Evolutionary conservation across 1,140 invertebrate genomes (phyloP).

Genomic region (Bombus fervidus): DNA sequence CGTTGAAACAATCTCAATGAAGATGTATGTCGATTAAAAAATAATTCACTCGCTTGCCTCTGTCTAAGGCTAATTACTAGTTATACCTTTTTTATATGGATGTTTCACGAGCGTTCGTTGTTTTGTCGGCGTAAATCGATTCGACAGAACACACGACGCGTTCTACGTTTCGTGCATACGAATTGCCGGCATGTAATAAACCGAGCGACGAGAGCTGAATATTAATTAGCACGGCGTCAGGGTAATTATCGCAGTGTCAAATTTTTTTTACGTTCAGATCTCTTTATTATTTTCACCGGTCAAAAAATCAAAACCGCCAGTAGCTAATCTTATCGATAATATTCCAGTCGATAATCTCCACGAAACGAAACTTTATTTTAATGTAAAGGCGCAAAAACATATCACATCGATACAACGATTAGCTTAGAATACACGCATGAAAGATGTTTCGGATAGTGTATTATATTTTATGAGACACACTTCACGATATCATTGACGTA

Average conservation of each 20-base stretch:
- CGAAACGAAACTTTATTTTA: neutral
- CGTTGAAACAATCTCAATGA: neutral
- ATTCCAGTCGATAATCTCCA: neutral
- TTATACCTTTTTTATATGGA: neutral
- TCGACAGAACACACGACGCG: conserved; percentile 7
- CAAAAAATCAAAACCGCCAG: neutral
- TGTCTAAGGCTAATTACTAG: neutral
- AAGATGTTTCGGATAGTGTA: neutral
- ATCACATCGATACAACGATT: neutral
- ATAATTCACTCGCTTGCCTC: neutral
- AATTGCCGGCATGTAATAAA: conserved; percentile 23
- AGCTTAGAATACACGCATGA: neutral
- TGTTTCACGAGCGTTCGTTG: conserved; percentile 4
- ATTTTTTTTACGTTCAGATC: neutral
- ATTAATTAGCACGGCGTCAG: conserved; percentile 3
- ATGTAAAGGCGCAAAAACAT: neutral
- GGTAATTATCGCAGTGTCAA: conserved; percentile 9
- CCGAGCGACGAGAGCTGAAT: conserved; percentile 4
- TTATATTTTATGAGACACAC: neutral
- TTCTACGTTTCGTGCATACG: neutral
- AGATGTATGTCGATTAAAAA: neutral
- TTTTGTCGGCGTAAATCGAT: conserved; percentile 6
- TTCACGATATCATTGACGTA: neutral
- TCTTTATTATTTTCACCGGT: neutral
- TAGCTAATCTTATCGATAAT: neutral